These are phyloP conservation scores for Papio anubis DNA, from an alignment of 2,113 vertebrate genomes.

Conservation along the genomic window DNA sequence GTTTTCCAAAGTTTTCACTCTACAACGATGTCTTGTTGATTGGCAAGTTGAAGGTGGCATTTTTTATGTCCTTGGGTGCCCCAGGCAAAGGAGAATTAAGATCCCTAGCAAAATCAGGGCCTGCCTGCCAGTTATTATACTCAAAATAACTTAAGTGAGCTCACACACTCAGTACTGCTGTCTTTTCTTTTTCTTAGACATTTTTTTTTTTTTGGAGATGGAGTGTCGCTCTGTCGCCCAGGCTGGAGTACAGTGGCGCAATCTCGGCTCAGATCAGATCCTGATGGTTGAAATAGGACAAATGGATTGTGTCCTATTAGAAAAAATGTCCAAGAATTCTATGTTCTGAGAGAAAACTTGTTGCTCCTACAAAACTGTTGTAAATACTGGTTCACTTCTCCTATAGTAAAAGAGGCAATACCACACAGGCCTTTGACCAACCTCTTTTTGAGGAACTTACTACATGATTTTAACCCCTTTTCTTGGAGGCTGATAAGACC, in stretches of 20 bases:
- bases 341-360: not conserved
- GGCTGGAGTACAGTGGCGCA: too few relatives aligned
- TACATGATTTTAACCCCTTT: not conserved
- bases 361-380: not conserved
- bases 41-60: not conserved
- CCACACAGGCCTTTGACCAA: not conserved
- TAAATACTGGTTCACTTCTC: not conserved
- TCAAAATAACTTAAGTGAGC: not conserved
- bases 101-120: not conserved
- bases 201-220: too few relatives aligned
- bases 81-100: not conserved
- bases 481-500: not conserved
- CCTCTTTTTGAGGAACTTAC: not conserved
- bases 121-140: not conserved
- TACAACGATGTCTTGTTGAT: not conserved
- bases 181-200: not conserved
- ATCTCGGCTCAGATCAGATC: too few relatives aligned
- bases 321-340: not conserved
- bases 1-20: not conserved
- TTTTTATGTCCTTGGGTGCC: not conserved
- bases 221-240: too few relatives aligned
- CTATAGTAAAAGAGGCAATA: not conserved
- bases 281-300: too few relatives aligned
- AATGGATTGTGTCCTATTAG: too few relatives aligned
- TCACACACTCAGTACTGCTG: not conserved